Percentiles rank a stretch among this genome's conserved stretches.
Evolutionary conservation across 2,113 vertebrate species (phyloP).

Genomic region (Gracilinanus agilis): DNA sequence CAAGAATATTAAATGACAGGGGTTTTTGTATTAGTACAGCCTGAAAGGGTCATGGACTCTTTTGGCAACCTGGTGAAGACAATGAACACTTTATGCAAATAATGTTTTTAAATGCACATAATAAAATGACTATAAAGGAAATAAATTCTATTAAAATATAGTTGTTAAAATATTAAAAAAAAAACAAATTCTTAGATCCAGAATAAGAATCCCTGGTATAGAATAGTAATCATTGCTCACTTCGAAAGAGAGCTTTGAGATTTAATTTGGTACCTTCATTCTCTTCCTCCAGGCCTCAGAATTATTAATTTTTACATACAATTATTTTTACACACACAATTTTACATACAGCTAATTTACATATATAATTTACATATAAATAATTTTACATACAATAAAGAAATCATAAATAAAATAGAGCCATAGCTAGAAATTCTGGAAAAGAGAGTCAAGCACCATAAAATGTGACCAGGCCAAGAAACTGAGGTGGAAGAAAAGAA

Average conservation of each 20-base stretch:
- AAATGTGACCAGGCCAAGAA: background rate
- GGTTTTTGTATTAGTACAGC: conserved; percentile 48
- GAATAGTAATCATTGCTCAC: background rate
- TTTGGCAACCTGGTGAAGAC: background rate
- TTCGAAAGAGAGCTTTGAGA: background rate
- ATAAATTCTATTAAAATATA: background rate
- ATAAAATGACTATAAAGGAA: background rate
- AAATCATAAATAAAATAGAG: background rate
- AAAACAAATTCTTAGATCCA: background rate
- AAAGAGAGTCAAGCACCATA: background rate
- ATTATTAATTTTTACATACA: background rate
- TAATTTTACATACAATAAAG: background rate
- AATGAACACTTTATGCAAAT: background rate
- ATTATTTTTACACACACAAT: background rate
- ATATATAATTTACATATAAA: background rate
- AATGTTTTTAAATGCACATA: background rate
- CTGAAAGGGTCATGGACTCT: background rate
- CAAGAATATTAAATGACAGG: conserved; percentile 15
- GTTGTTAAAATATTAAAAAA: background rate
- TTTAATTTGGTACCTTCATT: background rate
- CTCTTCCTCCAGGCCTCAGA: background rate
- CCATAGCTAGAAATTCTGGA: background rate
- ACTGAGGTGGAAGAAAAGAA: background rate
- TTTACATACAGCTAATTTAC: no score
- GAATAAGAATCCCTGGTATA: background rate